Evolutionary conservation across 2,888 invertebrate species (phyloP).

Genomic region (Microplitis deprimator): DNA sequence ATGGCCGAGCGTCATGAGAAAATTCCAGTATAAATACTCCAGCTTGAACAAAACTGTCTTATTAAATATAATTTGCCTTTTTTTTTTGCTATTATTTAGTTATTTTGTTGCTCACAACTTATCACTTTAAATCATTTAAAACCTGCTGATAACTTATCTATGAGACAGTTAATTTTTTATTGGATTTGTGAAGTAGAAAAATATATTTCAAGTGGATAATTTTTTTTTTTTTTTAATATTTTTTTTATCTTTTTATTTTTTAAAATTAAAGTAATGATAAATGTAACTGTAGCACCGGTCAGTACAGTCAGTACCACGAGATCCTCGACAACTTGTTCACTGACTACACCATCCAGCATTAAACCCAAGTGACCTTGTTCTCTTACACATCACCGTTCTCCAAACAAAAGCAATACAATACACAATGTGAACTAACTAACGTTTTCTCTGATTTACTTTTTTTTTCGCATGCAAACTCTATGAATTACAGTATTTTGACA

Average conservation of each 20-base stretch:
- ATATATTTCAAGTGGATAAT: not conserved
- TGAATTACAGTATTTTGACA: not conserved
- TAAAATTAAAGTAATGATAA: not conserved
- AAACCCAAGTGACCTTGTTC: conserved; percentile 62
- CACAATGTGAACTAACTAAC: conserved; percentile 40
- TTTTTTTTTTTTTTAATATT: too few relatives aligned
- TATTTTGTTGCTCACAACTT: conserved; percentile 2
- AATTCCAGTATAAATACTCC: not conserved
- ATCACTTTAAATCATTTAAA: not conserved
- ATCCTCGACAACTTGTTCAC: conserved; percentile 32
- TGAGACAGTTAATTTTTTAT: not conserved
- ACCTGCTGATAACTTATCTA: not conserved
- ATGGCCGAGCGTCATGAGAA: not conserved
- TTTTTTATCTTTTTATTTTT: too few relatives aligned
- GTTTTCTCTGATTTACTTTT: conserved; percentile 2
- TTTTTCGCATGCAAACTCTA: conserved; percentile 11
- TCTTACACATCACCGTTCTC: conserved; percentile 55
- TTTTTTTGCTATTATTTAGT: not conserved
- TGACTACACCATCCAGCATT: conserved; percentile 55
- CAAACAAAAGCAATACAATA: conserved; percentile 56
- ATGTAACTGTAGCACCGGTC: conserved; percentile 26
- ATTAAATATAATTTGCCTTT: not conserved
- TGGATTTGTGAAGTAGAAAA: not conserved
- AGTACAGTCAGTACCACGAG: conserved; percentile 2
- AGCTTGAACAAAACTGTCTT: not conserved